Evolutionary conservation across 1,140 invertebrate genomes (phyloP).

Genomic region (Argopecten irradians): DNA sequence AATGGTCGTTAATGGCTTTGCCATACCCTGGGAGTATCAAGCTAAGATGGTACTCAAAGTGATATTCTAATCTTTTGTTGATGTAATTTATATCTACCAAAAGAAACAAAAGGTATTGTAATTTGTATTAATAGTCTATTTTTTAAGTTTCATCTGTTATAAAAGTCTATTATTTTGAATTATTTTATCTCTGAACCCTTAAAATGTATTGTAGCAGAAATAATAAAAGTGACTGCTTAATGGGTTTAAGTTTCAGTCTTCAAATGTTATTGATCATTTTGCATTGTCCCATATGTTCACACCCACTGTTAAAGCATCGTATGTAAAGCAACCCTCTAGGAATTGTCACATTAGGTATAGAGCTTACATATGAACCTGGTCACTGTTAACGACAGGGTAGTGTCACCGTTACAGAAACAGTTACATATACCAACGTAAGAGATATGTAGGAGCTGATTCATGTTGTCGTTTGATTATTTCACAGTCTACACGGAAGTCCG

Average conservation of each 20-base stretch:
- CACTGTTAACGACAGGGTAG: constrained; percentile 54
- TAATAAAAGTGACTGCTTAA: neutral
- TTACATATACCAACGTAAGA: neutral
- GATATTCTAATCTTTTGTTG: too few species aligned
- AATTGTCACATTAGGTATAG: neutral
- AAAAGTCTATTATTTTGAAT: too few species aligned
- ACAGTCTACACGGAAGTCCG: constrained; percentile 85
- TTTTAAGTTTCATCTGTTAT: too few species aligned
- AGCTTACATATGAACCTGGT: neutral
- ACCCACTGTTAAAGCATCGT: neutral
- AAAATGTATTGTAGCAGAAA: neutral
- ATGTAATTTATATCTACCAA: too few species aligned
- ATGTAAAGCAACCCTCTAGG: neutral
- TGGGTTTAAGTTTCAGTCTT: neutral
- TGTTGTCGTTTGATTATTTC: constrained; percentile 26
- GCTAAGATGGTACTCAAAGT: neutral
- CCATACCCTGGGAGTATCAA: neutral
- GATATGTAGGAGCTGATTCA: neutral
- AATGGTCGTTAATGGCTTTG: neutral
- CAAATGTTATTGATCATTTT: neutral
- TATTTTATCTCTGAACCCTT: too few species aligned
- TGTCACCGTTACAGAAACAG: neutral
- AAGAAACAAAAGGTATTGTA: too few species aligned
- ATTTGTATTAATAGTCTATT: too few species aligned
- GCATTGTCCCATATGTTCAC: neutral